These are phyloP conservation scores for Augiades crinisus DNA, from an alignment of 2,888 invertebrate species.

Conservation along the genomic window DNA sequence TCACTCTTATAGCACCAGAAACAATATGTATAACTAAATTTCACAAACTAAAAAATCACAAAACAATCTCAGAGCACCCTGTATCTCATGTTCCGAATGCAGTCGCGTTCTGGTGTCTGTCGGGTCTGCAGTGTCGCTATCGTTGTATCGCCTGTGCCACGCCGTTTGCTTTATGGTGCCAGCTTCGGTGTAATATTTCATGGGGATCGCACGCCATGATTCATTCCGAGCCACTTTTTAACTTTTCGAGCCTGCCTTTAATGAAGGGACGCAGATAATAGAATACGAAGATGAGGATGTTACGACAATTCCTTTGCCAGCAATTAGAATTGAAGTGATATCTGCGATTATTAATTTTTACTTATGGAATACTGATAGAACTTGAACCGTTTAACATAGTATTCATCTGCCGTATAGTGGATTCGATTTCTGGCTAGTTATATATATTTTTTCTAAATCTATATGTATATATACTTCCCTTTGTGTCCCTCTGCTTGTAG, in stretches of 20 bases:
- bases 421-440: no score
- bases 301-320: constrained; percentile 26
- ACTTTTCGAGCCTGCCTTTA: constrained; percentile 71
- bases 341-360: no score
- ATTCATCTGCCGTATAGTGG: no score
- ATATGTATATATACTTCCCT: no score
- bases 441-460: no score
- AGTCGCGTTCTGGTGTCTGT: constrained; percentile 74
- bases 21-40: not conserved
- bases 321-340: constrained; percentile 25
- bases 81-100: constrained; percentile 49
- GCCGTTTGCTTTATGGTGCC: constrained; percentile 80
- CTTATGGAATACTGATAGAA: no score
- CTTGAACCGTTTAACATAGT: no score
- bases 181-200: constrained; percentile 79
- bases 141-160: constrained; percentile 79
- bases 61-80: constrained; percentile 54
- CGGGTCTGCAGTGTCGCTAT: constrained; percentile 77
- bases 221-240: constrained; percentile 75
- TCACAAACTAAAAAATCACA: no score
- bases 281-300: constrained; percentile 42
- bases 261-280: constrained; percentile 70
- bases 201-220: constrained; percentile 79
- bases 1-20: no score
- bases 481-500: no score